Percentiles rank a stretch among this genome's conserved stretches.
Evolutionary conservation across 2,113 vertebrate genomes (phyloP).

Genomic region (Serilophus lunatus): DNA sequence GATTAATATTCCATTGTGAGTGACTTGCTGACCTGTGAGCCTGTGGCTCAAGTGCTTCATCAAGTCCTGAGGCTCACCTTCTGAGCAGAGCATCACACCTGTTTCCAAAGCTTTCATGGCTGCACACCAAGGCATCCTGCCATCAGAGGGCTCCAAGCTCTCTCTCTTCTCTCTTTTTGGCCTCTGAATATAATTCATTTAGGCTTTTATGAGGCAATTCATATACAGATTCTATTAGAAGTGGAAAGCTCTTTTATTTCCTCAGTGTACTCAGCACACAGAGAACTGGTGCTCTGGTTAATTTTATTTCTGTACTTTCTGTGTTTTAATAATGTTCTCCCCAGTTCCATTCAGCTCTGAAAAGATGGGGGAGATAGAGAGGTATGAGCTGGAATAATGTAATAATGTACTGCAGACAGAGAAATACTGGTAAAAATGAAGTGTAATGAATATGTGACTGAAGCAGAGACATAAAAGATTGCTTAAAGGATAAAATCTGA

Average conservation of each 20-base stretch:
- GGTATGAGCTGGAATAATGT: neutral
- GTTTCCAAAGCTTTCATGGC: neutral
- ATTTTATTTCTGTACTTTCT: conserved; percentile 22
- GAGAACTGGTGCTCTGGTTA: neutral
- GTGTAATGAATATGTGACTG: neutral
- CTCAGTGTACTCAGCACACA: neutral
- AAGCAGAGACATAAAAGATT: neutral
- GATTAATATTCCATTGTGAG: too few relatives aligned
- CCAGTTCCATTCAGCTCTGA: neutral
- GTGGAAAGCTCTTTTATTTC: conserved; percentile 34
- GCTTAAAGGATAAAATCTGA: neutral
- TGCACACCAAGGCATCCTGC: neutral
- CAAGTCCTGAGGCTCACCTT: neutral
- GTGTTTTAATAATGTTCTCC: conserved; percentile 16
- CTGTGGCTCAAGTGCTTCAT: neutral
- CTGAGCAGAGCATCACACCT: neutral
- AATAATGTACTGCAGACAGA: neutral
- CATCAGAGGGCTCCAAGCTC: neutral
- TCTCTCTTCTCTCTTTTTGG: neutral
- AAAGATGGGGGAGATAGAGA: neutral
- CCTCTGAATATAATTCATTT: neutral
- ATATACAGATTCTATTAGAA: conserved; percentile 18
- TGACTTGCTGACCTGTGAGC: neutral
- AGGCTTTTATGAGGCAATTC: conserved; percentile 14
- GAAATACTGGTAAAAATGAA: neutral